A percentile compares a stretch with the other conserved stretches of the same genome.
Conservation (phyloP, 2,888 invertebrate species). For the Trilocha varians region DNA sequence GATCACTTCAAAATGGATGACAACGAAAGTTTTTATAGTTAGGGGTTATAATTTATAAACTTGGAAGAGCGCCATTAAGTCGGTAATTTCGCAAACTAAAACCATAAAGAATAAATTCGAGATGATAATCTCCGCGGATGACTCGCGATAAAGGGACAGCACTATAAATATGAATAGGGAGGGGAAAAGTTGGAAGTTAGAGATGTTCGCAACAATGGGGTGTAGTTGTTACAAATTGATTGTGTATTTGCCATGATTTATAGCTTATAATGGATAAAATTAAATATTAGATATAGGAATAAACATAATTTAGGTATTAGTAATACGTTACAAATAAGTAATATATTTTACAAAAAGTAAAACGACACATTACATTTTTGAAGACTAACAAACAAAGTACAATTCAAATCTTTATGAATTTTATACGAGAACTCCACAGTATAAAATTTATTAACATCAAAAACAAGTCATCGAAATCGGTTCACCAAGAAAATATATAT, state of each 20-base stretch:
- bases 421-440: too few relatives aligned
- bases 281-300: too few relatives aligned
- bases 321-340: too few relatives aligned
- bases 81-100: not conserved
- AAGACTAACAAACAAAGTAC: too few relatives aligned
- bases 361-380: too few relatives aligned
- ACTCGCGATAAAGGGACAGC: not conserved
- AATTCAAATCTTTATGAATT: too few relatives aligned
- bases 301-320: too few relatives aligned
- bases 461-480: too few relatives aligned
- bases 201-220: constrained; percentile 5
- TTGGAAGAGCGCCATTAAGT: not conserved
- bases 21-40: not conserved
- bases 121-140: not conserved
- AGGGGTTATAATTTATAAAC: not conserved
- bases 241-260: not conserved
- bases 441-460: too few relatives aligned
- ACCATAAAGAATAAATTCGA: not conserved
- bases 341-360: too few relatives aligned
- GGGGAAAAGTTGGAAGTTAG: constrained; percentile 3
- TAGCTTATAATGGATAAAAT: not conserved
- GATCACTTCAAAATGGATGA: too few relatives aligned
- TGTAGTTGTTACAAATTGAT: constrained; percentile 5
- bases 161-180: not conserved
- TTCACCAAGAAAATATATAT: too few relatives aligned